phyloP scores from a whole-genome alignment of 2,888 invertebrate species.

The Leptopilina myrica region DNA sequence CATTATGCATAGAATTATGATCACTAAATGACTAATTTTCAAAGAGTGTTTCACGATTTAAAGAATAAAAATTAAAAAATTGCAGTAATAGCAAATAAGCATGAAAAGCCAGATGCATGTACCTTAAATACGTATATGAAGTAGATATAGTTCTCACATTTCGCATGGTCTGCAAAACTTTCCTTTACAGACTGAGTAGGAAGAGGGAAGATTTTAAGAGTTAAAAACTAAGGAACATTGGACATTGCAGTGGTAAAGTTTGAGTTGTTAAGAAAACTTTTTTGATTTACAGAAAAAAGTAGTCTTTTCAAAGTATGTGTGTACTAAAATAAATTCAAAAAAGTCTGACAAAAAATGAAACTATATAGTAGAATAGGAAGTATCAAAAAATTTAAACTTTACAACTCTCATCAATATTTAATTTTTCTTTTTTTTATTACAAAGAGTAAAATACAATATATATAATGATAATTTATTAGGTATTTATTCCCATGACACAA shows the following conservation, averaged over 20 bases:
- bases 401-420: too few relatives aligned
- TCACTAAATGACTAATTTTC: too few relatives aligned
- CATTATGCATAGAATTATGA: too few relatives aligned
- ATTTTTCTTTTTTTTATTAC: too few relatives aligned
- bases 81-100: neutral
- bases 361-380: neutral
- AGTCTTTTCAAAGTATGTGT: neutral
- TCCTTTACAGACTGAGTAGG: conserved; percentile 37
- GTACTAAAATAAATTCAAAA: neutral
- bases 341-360: neutral
- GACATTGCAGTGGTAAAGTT: conserved; percentile 15
- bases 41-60: too few relatives aligned
- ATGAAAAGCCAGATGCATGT: neutral
- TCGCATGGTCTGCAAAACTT: conserved; percentile 51
- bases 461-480: too few relatives aligned
- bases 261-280: conserved; percentile 27
- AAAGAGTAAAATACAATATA: too few relatives aligned
- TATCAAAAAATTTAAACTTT: too few relatives aligned
- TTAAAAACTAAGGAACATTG: conserved; percentile 8
- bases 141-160: conserved; percentile 46
- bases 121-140: neutral
- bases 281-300: conserved; percentile 14
- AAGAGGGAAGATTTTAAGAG: conserved; percentile 18
- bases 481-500: too few relatives aligned
- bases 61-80: neutral